These are phyloP conservation scores for Orchestes rusci DNA, from an alignment of 2,888 invertebrate genomes.

Conservation along the genomic window DNA sequence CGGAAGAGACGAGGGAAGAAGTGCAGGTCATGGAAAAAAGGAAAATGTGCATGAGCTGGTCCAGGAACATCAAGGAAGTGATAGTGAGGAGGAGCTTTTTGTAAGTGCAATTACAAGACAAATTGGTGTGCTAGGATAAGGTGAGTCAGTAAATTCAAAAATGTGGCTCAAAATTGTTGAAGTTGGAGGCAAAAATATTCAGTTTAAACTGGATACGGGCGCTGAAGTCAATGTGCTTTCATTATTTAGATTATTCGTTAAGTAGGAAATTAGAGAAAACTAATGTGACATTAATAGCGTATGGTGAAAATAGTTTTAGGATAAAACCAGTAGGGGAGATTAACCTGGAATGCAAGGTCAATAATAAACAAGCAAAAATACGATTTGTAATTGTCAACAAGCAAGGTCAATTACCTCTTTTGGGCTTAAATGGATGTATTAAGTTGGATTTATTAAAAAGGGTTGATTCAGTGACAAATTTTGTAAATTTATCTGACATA, in stretches of 20 bases:
- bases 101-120: constrained; percentile 2
- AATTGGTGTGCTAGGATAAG: constrained; percentile 3
- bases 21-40: no score
- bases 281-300: constrained; percentile 17
- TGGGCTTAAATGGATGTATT: constrained; percentile 15
- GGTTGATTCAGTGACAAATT: constrained; percentile 9
- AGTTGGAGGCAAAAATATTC: neutral
- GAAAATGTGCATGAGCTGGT: constrained; percentile 7
- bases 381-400: constrained; percentile 17
- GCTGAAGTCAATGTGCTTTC: constrained; percentile 18
- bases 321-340: constrained; percentile 19
- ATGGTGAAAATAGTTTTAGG: constrained; percentile 17
- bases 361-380: constrained; percentile 1
- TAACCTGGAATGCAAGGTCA: constrained; percentile 8
- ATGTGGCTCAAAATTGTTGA: constrained; percentile 3
- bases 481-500: no score
- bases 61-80: constrained; percentile 5
- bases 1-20: neutral
- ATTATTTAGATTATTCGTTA: neutral
- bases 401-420: constrained; percentile 12
- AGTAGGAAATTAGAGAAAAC: constrained; percentile 7
- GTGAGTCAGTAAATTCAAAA: constrained; percentile 3
- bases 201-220: constrained; percentile 18
- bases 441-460: constrained; percentile 12
- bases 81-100: constrained; percentile 5